Base-by-base conservation (phyloP, 2,113 vertebrate species). In the Pangasianodon hypophthalmus region DNA sequence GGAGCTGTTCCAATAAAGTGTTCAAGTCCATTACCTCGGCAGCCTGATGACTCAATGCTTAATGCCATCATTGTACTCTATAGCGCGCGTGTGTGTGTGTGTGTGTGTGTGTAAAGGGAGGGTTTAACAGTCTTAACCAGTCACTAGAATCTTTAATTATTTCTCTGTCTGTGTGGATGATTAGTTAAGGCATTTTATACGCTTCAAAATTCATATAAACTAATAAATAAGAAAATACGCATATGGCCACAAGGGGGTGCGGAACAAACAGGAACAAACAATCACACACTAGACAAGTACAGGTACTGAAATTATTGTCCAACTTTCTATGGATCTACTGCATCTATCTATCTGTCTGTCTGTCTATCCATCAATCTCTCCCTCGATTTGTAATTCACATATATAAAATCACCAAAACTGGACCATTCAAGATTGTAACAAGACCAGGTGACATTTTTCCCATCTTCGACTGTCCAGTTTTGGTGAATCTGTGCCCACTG, bases 11-110 rank as follows among this genome's bases (percentile, higher is more conserved):
- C 7, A 24, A 67, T 32, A 75, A 60, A 24, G 54, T 46, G 37
- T 32, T 48, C 19, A 50, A 56, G 16, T 54, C 48, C 19, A 58
- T 84, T 84, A 88, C 60, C 52, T 52, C 21, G 11, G 50, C 32
- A 69, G 64, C 32, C 24, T 21, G 64, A 32, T 84, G 80, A 84
- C 64, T 88, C 87, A 41, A 44, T 5, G 5, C 32, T 26, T 41
- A 87, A 44, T 48, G 86, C 85, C 93, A 93, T 6, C 62, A 75
- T 14, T 29, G 13, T 73, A 71, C 18, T 69, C 10, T 54, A 54
- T 18, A 18, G 79, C 24, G 62, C n/a, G 60, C 54, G 77, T 29
- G 24, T 62, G n/a, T 26, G 60, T 32, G 56, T 81, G 44, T 50
- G 75, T 81, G 87, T 81, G 60, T 41, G 29, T 6, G 41, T 14